A percentile compares a stretch with the other conserved stretches of the same genome.
Conservation (phyloP, 2,797 vertebrate genomes). For the Urosaurus nigricauda region DNA sequence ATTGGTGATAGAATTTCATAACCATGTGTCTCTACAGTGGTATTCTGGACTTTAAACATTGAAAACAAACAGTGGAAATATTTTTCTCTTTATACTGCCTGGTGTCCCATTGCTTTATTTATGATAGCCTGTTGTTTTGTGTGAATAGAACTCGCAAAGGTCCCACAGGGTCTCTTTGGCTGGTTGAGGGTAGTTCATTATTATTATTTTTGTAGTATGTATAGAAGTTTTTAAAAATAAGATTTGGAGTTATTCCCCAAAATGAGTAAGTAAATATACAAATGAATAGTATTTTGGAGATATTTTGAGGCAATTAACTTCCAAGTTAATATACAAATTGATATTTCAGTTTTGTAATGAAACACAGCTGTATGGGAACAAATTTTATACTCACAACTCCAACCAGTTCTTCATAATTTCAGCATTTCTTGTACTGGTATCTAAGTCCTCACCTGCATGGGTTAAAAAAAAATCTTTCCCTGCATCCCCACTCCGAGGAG, state of each 20-base stretch:
- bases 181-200: slow-evolving; percentile 44
- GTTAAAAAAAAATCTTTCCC: no score
- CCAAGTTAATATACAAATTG: background rate
- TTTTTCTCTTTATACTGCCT: slow-evolving; percentile 18
- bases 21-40: rapidly evolving
- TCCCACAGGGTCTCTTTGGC: slow-evolving; percentile 52
- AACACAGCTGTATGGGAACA: background rate
- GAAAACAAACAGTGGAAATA: slow-evolving; percentile 36
- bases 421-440: background rate
- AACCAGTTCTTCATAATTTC: background rate
- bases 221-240: slow-evolving; percentile 38
- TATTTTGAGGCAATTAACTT: background rate
- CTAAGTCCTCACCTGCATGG: background rate
- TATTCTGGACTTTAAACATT: background rate
- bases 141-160: slow-evolving; percentile 34
- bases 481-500: no score
- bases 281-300: no score
- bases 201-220: slow-evolving; percentile 38
- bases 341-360: background rate
- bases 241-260: slow-evolving; percentile 38
- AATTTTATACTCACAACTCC: background rate
- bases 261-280: background rate
- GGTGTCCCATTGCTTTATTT: slow-evolving; percentile 25
- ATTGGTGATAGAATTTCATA: background rate
- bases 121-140: slow-evolving; percentile 47